Conservation (phyloP, 35 echinoderm and acorn worm genomes). For the Stichopus chloronotus region DNA sequence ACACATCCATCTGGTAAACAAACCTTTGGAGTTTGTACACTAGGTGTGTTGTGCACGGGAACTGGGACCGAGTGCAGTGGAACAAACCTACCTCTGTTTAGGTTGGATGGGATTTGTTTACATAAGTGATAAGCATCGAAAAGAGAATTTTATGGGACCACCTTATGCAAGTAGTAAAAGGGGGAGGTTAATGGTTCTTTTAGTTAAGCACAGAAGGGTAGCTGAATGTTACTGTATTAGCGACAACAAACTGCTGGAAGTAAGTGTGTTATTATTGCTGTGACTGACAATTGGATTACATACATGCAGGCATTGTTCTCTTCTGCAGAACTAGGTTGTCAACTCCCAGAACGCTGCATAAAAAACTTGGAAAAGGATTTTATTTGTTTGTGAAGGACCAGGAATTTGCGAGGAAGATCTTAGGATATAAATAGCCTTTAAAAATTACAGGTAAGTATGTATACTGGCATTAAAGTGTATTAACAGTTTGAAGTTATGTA, state of each 20-base stretch:
- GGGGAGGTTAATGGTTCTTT: neutral
- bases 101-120: neutral
- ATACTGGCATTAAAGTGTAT: too few species aligned
- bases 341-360: too few species aligned
- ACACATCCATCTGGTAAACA: neutral
- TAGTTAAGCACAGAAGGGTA: neutral
- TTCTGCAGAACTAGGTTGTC: too few species aligned
- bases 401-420: too few species aligned
- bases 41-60: neutral
- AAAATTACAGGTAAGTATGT: too few species aligned
- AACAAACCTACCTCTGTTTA: neutral
- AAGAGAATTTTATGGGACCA: conserved; percentile 27
- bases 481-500: too few species aligned
- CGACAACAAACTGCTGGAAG: neutral
- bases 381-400: too few species aligned
- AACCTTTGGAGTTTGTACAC: conserved; percentile 42
- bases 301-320: too few species aligned
- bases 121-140: conserved; percentile 1
- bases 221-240: neutral
- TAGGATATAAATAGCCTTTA: too few species aligned
- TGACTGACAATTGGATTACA: too few species aligned
- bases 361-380: too few species aligned
- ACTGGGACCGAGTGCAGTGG: neutral
- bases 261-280: neutral
- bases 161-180: conserved; percentile 5